These are phyloP conservation scores for Lycocerus yunnanus DNA, from an alignment of 2,888 invertebrate species.

Conservation along the genomic window DNA sequence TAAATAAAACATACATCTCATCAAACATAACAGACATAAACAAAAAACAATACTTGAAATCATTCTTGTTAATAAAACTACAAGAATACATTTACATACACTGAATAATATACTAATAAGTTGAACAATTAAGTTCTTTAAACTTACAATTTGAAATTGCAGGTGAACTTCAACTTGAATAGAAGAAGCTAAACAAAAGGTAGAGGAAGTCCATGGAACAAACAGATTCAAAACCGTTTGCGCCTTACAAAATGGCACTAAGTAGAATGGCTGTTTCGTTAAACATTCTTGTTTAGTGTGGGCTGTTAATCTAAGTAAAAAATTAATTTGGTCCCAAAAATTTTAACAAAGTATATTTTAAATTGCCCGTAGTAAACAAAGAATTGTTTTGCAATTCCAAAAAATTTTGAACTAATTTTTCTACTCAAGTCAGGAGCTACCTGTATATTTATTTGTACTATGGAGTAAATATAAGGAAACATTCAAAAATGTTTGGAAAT, in stretches of 20 bases:
- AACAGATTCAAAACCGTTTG: not conserved
- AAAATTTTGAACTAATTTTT: not conserved
- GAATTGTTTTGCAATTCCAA: not conserved
- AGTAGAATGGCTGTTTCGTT: not conserved
- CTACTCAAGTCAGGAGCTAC: not conserved
- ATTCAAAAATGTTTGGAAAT: not conserved
- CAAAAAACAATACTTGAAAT: slow-evolving; percentile 31
- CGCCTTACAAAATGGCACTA: not conserved
- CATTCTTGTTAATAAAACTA: slow-evolving; percentile 20
- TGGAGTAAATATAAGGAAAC: not conserved
- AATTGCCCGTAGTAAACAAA: not conserved
- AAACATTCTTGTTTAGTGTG: not conserved
- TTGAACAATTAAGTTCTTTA: not conserved
- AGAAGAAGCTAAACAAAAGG: not conserved
- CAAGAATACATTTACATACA: slow-evolving; percentile 22
- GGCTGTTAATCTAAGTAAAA: not conserved
- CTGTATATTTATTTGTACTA: not conserved
- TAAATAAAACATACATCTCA: slow-evolving; percentile 28
- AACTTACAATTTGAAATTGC: not conserved
- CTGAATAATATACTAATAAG: slow-evolving; percentile 10
- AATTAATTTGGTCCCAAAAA: not conserved
- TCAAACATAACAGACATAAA: slow-evolving; percentile 21
- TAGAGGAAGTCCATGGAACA: not conserved
- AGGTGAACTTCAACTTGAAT: not conserved
- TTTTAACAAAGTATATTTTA: not conserved